Conservation (phyloP, 1,140 invertebrate genomes). For the Heliconius eleuchia region DNA sequence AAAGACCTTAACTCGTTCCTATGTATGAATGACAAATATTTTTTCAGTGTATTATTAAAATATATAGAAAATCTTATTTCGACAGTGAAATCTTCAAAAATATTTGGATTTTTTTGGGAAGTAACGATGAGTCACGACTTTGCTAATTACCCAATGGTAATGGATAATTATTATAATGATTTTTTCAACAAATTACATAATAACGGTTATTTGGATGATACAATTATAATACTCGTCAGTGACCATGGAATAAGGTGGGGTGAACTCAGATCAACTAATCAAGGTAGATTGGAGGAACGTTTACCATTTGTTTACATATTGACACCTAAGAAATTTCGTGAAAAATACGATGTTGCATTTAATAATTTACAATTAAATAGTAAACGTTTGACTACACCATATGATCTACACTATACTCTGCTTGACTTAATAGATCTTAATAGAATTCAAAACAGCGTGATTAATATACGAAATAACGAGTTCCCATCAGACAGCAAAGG, state of each 20-base stretch:
- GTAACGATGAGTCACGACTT: conserved; percentile 88
- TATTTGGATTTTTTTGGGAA: conserved; percentile 90
- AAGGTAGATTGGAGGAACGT: conserved; percentile 93
- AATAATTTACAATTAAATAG: conserved; percentile 86
- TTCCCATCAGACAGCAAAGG: conserved; percentile 68
- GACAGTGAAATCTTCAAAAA: conserved; percentile 73
- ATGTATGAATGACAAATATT: conserved; percentile 83
- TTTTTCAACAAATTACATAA: conserved; percentile 83
- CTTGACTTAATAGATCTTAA: conserved; percentile 62
- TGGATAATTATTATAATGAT: conserved; percentile 82
- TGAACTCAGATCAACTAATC: conserved; percentile 84
- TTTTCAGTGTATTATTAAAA: conserved; percentile 81
- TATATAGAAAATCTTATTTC: conserved; percentile 83
- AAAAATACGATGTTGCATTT: conserved; percentile 83
- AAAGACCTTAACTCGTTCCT: conserved; percentile 81
- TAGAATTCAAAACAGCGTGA: conserved; percentile 50
- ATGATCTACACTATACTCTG: conserved; percentile 88
- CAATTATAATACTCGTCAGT: conserved; percentile 90
- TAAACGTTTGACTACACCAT: conserved; percentile 89
- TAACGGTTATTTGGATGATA: conserved; percentile 83
- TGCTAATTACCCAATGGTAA: conserved; percentile 85
- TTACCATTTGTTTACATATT: conserved; percentile 91
- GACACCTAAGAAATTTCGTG: conserved; percentile 87
- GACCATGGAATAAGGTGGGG: conserved; percentile 96
- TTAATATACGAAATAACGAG: conserved; percentile 43